These are phyloP conservation scores for Lasioglossum calceatum DNA, from an alignment of 2,888 invertebrate genomes.

Conservation along the genomic window DNA sequence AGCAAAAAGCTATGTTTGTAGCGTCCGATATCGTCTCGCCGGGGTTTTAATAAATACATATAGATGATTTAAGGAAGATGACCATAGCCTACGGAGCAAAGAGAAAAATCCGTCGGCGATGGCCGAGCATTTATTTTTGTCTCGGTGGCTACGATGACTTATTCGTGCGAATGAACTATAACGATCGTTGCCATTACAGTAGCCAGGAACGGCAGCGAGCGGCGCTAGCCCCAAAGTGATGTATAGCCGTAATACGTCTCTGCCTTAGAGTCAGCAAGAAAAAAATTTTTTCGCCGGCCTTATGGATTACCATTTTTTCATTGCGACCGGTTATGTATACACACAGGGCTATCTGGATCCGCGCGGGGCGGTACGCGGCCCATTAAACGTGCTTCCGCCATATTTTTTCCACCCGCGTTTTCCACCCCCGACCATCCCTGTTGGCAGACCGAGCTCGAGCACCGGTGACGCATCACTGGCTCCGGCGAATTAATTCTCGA, in stretches of 20 bases:
- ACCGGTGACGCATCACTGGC: slow-evolving; percentile 38
- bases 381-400: slow-evolving; percentile 62
- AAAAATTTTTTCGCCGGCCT: slow-evolving; percentile 2
- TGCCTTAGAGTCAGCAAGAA: neutral
- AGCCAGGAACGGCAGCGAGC: neutral
- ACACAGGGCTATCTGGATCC: slow-evolving; percentile 59
- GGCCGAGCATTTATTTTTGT: neutral
- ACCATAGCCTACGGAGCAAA: neutral
- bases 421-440: neutral
- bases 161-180: neutral
- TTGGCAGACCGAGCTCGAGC: slow-evolving; percentile 4
- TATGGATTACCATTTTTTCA: slow-evolving; percentile 39
- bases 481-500: slow-evolving; percentile 62
- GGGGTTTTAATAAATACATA: neutral
- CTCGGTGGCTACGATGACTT: neutral
- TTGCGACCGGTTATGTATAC: slow-evolving; percentile 65
- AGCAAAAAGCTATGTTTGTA: neutral
- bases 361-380: slow-evolving; percentile 38
- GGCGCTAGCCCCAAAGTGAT: neutral
- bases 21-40: neutral
- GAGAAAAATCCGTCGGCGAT: neutral
- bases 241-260: neutral
- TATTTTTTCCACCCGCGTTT: slow-evolving; percentile 48
- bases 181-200: neutral
- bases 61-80: neutral